Base-by-base conservation (phyloP, 2,888 invertebrate genomes). In the Tachina grossa region DNA sequence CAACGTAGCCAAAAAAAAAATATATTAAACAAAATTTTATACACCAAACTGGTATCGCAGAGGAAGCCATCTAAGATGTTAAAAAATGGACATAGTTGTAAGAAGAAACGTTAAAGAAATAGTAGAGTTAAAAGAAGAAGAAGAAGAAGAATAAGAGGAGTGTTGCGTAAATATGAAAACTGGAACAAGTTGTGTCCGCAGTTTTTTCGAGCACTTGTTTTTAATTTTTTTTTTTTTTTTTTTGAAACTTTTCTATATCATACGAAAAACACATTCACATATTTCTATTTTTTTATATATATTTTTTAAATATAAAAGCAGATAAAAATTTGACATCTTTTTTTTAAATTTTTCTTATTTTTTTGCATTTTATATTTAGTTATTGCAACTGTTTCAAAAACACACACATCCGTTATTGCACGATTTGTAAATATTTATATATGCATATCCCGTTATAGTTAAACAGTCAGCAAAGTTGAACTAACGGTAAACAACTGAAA, bases 401-500 rank as follows among this genome's bases (percentile, higher is more conserved):
- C 57, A 75, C 63, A 79, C 82, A 74, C 69, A 82, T 57, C 63
- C 78, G 81, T 68, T 75, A 71, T 69, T 83, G 71, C 83, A 68
- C 57, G 74, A 74, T 75, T 77, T 2, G 43, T 57, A 41, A 31
- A 10, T 47, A 41, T 55, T 68, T 45, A 14, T 45, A 6, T 45
- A 14, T 45, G 0, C 45, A 69, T 61, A 81, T 79, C 55, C 87
- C 85, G 87, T 86, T 85, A 80, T 76, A 41, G 83, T 84, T 66
- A 65, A 78, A 79, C 76, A 86, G 87, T 87, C 84, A 83, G 85
- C 77, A 87, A 86, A 85, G 89, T 87, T 89, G 87, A 87, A 88
- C 87, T 89, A 89, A 89, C 89, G 88, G 88, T 88, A 89, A 89
- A 89, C 89, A 89, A 89, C 89, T 89, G 87, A 89, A 83, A 68